Base-by-base conservation (phyloP, 35 echinoderm and acorn worm species). In the Patiria miniata region DNA sequence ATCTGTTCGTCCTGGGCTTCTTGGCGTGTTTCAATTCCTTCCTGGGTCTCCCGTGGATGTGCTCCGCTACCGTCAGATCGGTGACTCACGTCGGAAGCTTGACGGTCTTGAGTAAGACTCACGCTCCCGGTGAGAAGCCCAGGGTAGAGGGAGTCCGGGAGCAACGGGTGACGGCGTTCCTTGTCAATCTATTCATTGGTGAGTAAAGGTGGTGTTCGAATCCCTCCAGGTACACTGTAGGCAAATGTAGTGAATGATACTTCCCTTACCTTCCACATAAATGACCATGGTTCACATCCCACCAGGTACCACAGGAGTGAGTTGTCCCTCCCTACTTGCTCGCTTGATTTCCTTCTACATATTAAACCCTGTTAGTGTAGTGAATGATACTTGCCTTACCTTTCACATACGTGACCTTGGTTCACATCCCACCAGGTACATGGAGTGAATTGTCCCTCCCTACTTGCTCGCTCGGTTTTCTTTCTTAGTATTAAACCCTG, bases 41-140 rank as follows among this genome's bases (percentile, higher is more conserved):
- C 0, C 61, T 97, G 19, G 95, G 95, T 22, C 39, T 97, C 5
- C 95, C 95, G 16, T 93, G 92, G 95, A 85, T 93, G n/a, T 94
- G 91, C 52, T 85, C 91, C 2, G 95, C 95, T 1, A 97, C 95
- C 38, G 95, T 97, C 3, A 40, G 95, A 37, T 97, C 95, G 1
- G 91, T 97, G 22, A 93, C 91, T 40, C 95, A 97, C 80, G 50
- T 89, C 8, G 91, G 89, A 16, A 89, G 87, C 23, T 85, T 97
- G 44, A 83, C 91, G 5, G 86, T 91, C 18, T 93, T 89, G 76
- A 93, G 95, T 69, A 91, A 91, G 47, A 85, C 85, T 12, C 77
- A 83, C 29, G 95, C 95, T 12, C 95, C 95, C 37, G 95, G 95
- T 85, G 95, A 94, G 26, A 97, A 91, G 21, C 89, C 95, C 16